Percentiles rank a stretch among this genome's conserved stretches.
phyloP scores from a whole-genome alignment of 2,113 vertebrate genomes.

The Narcine bancroftii region DNA sequence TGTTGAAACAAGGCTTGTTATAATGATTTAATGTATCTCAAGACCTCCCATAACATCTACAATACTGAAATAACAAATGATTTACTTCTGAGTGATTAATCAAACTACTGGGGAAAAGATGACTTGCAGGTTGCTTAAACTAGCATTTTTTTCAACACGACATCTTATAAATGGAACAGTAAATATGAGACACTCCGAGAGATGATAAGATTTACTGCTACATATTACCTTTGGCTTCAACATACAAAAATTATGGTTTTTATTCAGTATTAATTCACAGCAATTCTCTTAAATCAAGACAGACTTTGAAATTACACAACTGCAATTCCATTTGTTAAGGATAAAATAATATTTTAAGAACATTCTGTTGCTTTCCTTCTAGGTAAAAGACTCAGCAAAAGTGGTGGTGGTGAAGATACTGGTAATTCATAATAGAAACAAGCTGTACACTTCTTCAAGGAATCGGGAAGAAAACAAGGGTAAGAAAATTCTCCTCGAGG shows the following conservation, averaged over 20 bases:
- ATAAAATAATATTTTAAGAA: too few relatives aligned
- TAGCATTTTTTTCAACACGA: not conserved
- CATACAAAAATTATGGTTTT: not conserved
- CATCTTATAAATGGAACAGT: not conserved
- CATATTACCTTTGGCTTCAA: not conserved
- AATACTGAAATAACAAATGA: slow-evolving; percentile 17
- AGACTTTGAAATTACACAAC: not conserved
- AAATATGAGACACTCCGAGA: not conserved
- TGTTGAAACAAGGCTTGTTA: slow-evolving; percentile 11
- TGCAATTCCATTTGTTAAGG: not conserved
- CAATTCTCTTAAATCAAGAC: not conserved
- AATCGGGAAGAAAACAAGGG: too few relatives aligned
- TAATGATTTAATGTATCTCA: slow-evolving; percentile 27
- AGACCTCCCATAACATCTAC: slow-evolving; percentile 30
- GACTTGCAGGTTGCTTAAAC: slow-evolving; percentile 24
- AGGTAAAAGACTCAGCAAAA: too few relatives aligned
- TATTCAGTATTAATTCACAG: not conserved
- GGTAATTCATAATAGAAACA: too few relatives aligned
- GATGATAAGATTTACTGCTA: not conserved
- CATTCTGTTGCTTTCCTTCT: too few relatives aligned
- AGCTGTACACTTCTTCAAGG: too few relatives aligned
- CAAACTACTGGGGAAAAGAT: slow-evolving; percentile 7
- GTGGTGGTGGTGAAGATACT: too few relatives aligned
- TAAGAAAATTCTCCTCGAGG: too few relatives aligned
- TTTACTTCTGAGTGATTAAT: slow-evolving; percentile 12